Evolutionary conservation across 2,797 vertebrate genomes (phyloP).

Genomic region (Arnoldichthys spilopterus): DNA sequence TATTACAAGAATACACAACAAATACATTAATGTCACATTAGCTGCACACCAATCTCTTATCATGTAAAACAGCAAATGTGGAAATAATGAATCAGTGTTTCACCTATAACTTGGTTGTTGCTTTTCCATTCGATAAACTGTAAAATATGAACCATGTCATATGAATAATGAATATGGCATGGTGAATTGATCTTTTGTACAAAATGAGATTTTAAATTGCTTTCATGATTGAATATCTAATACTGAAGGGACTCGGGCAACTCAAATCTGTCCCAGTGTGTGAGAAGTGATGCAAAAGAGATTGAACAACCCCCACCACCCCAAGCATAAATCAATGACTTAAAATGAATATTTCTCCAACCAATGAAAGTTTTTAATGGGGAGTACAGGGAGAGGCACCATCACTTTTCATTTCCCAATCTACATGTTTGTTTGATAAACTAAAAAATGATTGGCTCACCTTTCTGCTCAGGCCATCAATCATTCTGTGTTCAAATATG

Average conservation of each 20-base stretch:
- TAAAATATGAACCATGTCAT: constrained; percentile 22
- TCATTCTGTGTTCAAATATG: neutral
- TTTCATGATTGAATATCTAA: constrained; percentile 52
- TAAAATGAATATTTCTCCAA: constrained; percentile 63
- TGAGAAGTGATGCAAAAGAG: constrained; percentile 61
- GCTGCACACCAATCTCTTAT: neutral
- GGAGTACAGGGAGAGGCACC: neutral
- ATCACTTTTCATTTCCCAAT: constrained; percentile 13
- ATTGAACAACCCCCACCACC: constrained; percentile 61
- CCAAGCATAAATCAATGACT: constrained; percentile 56
- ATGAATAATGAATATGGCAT: constrained; percentile 46
- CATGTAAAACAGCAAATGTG: neutral
- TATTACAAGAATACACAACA: neutral
- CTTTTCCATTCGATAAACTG: constrained; percentile 41
- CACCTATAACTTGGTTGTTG: constrained; percentile 4
- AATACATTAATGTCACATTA: neutral
- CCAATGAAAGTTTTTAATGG: constrained; percentile 35
- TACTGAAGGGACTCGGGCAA: constrained; percentile 45
- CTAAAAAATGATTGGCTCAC: constrained; percentile 58
- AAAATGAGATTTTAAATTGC: constrained; percentile 74
- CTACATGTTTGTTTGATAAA: constrained; percentile 59
- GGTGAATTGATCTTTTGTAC: constrained; percentile 58
- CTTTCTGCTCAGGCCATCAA: constrained; percentile 24
- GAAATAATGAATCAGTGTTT: constrained; percentile 26
- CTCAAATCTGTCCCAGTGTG: constrained; percentile 56